Evolutionary conservation across 1,140 invertebrate genomes (phyloP).

Genomic region (Ptiloglossa arizonensis): DNA sequence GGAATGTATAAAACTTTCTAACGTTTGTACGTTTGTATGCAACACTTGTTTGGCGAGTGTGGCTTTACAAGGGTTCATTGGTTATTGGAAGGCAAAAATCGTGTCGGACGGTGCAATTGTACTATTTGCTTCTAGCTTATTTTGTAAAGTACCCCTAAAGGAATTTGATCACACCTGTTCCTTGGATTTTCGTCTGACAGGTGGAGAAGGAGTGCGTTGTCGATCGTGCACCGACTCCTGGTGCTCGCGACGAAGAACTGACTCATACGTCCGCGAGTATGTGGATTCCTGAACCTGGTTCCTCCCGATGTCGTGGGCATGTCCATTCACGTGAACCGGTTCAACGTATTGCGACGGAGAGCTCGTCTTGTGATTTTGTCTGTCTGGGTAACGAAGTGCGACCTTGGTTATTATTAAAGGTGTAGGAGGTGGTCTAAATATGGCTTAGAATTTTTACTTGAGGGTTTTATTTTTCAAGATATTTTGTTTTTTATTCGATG

Average conservation of each 20-base stretch:
- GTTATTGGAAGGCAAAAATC: not conserved
- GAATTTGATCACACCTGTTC: constrained; percentile 44
- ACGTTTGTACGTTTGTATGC: no score
- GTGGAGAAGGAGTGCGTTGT: constrained; percentile 76
- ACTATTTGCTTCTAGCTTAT: no score
- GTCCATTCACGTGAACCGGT: constrained; percentile 61
- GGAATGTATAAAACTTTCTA: no score
- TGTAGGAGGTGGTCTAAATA: no score
- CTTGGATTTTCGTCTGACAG: constrained; percentile 70
- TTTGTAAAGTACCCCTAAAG: not conserved
- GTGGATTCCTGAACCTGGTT: constrained; percentile 67
- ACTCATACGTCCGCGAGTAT: constrained; percentile 69
- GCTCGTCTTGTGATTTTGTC: constrained; percentile 66
- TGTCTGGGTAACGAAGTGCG: constrained; percentile 61
- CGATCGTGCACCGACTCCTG: constrained; percentile 75
- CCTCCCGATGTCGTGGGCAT: constrained; percentile 59
- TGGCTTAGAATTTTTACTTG: no score
- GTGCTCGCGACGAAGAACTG: constrained; percentile 56
- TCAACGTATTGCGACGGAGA: constrained; percentile 70
- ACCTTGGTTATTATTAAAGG: no score
- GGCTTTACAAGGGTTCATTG: no score
- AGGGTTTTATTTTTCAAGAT: no score
- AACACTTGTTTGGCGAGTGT: no score
- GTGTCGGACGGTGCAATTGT: no score
- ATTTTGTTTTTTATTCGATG: no score